These are phyloP conservation scores for Eupeodes latifasciatus DNA, from an alignment of 2,888 invertebrate genomes.

Conservation along the genomic window DNA sequence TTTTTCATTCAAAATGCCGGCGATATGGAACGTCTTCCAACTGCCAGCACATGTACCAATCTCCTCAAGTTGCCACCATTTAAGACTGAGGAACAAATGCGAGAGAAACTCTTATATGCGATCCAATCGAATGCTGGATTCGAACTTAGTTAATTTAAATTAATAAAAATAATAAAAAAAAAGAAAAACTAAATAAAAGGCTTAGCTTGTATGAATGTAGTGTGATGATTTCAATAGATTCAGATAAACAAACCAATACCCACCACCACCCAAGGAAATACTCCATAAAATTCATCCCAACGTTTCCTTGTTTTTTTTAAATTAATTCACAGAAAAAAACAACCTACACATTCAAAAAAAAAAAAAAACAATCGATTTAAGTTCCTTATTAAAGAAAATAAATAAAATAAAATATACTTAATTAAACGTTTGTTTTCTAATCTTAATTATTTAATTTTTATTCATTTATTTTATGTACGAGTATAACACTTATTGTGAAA, in stretches of 20 bases:
- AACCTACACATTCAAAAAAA: constrained; percentile 34
- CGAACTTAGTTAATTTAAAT: constrained; percentile 91
- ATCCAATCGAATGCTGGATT: constrained; percentile 98
- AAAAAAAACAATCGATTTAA: constrained; percentile 58
- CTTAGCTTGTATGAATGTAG: constrained; percentile 47
- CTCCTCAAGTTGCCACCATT: constrained; percentile 97
- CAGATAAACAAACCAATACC: constrained; percentile 30
- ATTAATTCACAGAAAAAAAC: constrained; percentile 17
- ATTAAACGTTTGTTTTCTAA: constrained; percentile 23
- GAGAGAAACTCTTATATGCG: constrained; percentile 94
- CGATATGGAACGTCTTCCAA: constrained; percentile 94
- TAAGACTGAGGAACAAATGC: constrained; percentile 89
- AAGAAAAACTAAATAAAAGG: not conserved
- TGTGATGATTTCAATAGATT: constrained; percentile 60
- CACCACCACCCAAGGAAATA: constrained; percentile 44
- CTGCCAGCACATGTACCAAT: constrained; percentile 99
- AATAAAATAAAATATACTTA: constrained; percentile 25
- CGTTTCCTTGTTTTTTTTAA: constrained; percentile 23
- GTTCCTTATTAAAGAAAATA: constrained; percentile 66
- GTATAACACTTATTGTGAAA: constrained; percentile 19
- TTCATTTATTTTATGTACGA: constrained; percentile 12
- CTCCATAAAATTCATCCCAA: constrained; percentile 64
- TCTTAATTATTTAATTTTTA: constrained; percentile 29
- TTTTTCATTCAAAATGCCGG: constrained; percentile 98
- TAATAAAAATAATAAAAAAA: not conserved